These are phyloP conservation scores for Acanthopleura granulata DNA, from an alignment of 2,888 invertebrate genomes.

Conservation along the genomic window DNA sequence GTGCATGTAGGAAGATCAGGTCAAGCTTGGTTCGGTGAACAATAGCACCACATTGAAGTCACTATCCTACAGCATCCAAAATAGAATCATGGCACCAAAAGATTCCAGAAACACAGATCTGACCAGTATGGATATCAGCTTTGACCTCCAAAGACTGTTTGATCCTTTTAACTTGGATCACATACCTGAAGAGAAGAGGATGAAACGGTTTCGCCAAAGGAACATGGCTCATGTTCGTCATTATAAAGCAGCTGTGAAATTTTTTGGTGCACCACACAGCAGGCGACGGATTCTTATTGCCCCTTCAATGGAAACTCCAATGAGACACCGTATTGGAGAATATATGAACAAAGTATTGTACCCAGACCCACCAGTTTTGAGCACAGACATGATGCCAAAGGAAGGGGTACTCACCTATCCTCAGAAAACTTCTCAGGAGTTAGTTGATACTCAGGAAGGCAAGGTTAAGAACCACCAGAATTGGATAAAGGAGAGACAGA, in stretches of 20 bases:
- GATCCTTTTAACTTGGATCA: conserved; percentile 64
- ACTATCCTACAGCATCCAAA: too few relatives aligned
- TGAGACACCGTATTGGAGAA: conserved; percentile 52
- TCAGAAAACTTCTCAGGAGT: conserved; percentile 35
- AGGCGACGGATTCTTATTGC: conserved; percentile 58
- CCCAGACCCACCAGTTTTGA: conserved; percentile 40
- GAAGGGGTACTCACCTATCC: conserved; percentile 12
- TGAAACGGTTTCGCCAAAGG: conserved; percentile 54
- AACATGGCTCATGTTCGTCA: conserved; percentile 59
- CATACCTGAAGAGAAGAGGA: conserved; percentile 57
- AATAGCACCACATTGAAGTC: too few relatives aligned
- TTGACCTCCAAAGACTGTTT: conserved; percentile 60
- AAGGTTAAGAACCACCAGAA: conserved; percentile 48
- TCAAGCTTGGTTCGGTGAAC: too few relatives aligned
- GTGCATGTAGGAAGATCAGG: too few relatives aligned
- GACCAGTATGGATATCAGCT: conserved; percentile 50
- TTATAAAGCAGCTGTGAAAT: conserved; percentile 63
- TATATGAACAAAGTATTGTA: conserved; percentile 38
- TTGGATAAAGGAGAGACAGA: conserved; percentile 59
- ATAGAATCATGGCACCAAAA: background rate
- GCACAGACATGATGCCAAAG: conserved; percentile 41
- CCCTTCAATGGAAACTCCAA: conserved; percentile 59
- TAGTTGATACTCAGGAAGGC: conserved; percentile 34
- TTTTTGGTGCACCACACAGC: conserved; percentile 62
- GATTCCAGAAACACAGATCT: conserved; percentile 28